phyloP scores from a whole-genome alignment of 2,113 vertebrate species.

The Psittacus erithacus region DNA sequence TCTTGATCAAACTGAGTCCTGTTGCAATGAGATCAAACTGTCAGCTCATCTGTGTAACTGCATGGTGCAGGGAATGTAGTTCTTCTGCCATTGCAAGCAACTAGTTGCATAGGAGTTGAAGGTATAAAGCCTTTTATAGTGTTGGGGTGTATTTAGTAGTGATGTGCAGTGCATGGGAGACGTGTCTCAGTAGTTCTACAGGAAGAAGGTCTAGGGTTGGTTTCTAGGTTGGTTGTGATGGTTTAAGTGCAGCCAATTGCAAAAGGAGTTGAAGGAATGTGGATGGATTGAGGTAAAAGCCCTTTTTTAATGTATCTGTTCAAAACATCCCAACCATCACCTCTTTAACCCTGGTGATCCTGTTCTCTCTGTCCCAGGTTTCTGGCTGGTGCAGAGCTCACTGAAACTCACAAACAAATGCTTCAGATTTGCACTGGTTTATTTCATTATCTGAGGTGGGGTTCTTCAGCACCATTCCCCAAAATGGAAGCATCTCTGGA shows the following conservation, averaged over 20 bases:
- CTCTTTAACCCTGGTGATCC: neutral
- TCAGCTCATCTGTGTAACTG: neutral
- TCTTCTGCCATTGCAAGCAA: neutral
- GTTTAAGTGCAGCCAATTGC: neutral
- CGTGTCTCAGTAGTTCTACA: neutral
- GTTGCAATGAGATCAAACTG: neutral
- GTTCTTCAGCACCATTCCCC: neutral
- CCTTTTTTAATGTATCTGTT: neutral
- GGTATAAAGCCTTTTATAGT: accelerated
- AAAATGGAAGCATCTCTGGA: neutral
- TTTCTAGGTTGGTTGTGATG: neutral
- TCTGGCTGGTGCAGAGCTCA: neutral
- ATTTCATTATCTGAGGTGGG: neutral
- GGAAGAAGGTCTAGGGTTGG: neutral
- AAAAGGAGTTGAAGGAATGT: neutral
- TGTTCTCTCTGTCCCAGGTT: neutral
- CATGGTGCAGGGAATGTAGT: accelerated
- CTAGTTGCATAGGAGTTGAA: neutral
- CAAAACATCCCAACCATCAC: neutral
- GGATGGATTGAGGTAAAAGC: neutral
- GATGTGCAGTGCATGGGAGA: neutral
- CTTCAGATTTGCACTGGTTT: neutral
- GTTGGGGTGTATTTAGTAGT: neutral
- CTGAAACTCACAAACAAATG: neutral
- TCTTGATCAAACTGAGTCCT: neutral